Evolutionary conservation across 2,113 vertebrate species (phyloP).

Genomic region (Etheostoma spectabile): DNA sequence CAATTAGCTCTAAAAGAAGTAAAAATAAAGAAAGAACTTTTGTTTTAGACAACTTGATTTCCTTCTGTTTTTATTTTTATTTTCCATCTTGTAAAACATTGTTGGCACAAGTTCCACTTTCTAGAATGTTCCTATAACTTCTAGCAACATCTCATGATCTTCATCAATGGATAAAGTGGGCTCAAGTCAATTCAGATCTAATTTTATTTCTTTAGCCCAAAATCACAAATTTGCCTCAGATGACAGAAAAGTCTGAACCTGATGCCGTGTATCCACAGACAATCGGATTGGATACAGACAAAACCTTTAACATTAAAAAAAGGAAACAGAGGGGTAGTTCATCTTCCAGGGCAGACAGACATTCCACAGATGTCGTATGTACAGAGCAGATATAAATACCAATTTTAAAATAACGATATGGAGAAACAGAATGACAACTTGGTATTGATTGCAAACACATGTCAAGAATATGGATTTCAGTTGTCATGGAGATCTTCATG

Average conservation of each 20-base stretch:
- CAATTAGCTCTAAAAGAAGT: conserved; percentile 3
- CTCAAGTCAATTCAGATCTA: background rate
- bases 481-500: background rate
- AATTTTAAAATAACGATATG: background rate
- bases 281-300: background rate
- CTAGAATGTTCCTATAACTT: background rate
- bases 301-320: background rate
- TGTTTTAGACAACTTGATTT: background rate
- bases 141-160: background rate
- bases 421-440: background rate
- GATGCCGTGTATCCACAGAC: background rate
- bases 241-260: background rate
- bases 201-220: too few species aligned
- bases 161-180: background rate
- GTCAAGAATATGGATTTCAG: background rate
- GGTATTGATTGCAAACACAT: background rate
- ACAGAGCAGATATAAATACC: background rate
- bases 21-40: conserved; percentile 18
- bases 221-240: background rate
- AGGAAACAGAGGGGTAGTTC: background rate
- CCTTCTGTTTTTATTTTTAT: conserved; percentile 4
- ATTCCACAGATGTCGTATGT: background rate
- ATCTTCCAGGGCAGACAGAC: background rate
- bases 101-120: background rate
- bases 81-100: background rate